Conservation (phyloP, 1,140 invertebrate species). For the Eumaeus atala region DNA sequence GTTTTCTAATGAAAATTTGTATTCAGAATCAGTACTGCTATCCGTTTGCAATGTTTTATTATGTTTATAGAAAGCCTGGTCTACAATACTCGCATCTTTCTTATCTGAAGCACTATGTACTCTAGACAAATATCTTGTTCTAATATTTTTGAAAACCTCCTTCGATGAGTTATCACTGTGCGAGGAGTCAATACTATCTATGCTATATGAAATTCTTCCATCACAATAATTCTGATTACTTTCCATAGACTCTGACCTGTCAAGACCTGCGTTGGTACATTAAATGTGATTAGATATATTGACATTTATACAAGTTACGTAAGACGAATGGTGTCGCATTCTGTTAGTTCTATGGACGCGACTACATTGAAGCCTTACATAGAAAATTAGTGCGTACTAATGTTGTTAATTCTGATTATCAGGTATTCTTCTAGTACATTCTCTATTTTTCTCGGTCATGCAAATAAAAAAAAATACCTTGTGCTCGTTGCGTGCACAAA, state of each 20-base stretch:
- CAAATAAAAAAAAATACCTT: slow-evolving; percentile 15
- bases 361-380: slow-evolving; percentile 51
- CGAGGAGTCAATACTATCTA: slow-evolving; percentile 42
- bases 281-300: slow-evolving; percentile 57
- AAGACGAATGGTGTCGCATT: slow-evolving; percentile 25
- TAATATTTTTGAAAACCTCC: slow-evolving; percentile 61
- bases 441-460: slow-evolving; percentile 19
- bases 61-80: slow-evolving; percentile 54
- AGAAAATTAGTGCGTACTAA: slow-evolving; percentile 57
- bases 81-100: slow-evolving; percentile 43
- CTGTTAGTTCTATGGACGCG: slow-evolving; percentile 45
- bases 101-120: slow-evolving; percentile 54
- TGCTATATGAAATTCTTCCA: slow-evolving; percentile 32
- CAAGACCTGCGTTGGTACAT: slow-evolving; percentile 64
- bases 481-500: slow-evolving; percentile 7
- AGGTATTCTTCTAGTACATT: slow-evolving; percentile 1
- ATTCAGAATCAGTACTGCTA: slow-evolving; percentile 20
- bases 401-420: slow-evolving; percentile 26
- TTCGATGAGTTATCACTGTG: slow-evolving; percentile 43
- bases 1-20: slow-evolving; percentile 46
- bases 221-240: slow-evolving; percentile 44
- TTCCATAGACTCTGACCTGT: slow-evolving; percentile 54
- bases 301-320: slow-evolving; percentile 34
- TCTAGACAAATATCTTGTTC: slow-evolving; percentile 57
- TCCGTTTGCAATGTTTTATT: slow-evolving; percentile 26